Evolutionary conservation across 1,140 invertebrate species (phyloP), one percentile per base, ranked within the genome.

Genomic region (Drosophila lini): DNA sequence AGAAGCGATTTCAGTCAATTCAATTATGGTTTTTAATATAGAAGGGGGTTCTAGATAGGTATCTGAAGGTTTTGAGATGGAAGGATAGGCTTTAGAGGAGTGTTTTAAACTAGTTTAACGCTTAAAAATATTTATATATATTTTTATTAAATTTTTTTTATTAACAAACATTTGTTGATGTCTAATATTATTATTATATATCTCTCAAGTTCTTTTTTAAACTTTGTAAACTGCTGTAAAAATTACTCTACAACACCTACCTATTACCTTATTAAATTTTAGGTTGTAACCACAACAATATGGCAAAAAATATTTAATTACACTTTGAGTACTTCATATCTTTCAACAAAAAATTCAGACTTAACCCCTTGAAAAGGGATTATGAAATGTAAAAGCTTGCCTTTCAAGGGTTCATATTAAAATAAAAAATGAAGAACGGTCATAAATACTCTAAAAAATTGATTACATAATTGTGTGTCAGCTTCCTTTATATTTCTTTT

Each of bases 401-500:
- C n/a, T 38, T 22, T 36, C 5, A 5, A 5, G 15, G 7, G 3
- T 8, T 48, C 2, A 13, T 10, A 3, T 34, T n/a, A 3, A 8
- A 25, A 9, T 9, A 65, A 44, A 50, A 44, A 41, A n/a, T 22
- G 3, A 1, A 5, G 6, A 34, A 44, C 34, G 31, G 34, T 31
- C 59, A 47, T 34, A 38, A 53, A 45, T 13, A 9, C 16, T 1
- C 4, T 9, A 15, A 41, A 38, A 53, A 56, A 56, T 16, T 31
- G 13, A 69, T 67, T 7, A 36, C 50, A 42, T 50, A 65, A 50
- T 50, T 48, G 2, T 64, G 3, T 25, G 7, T 10, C 40, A 47
- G 6, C 13, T 62, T 9, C 36, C 42, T 11, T 8, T n/a, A 6
- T 47, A 31, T 28, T 32, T 41, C 11, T 16, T 34, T n/a, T 3